Conservation (phyloP, 2,113 vertebrate species). For the Neogale vison region DNA sequence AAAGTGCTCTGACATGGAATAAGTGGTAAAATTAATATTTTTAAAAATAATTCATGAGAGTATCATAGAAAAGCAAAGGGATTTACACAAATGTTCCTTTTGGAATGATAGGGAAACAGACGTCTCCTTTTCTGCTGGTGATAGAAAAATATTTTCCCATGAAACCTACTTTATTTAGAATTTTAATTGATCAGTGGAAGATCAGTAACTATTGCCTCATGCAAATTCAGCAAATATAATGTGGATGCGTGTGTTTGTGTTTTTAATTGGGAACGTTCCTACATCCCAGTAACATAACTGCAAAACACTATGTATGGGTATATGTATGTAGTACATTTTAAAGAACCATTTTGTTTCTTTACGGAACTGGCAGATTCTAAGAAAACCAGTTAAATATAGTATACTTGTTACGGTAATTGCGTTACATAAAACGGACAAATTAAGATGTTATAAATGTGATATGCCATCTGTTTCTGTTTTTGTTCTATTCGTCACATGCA, state of each 20-base stretch:
- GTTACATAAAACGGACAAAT: slow-evolving; percentile 81
- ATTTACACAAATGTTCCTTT: not conserved
- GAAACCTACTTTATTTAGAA: not conserved
- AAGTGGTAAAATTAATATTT: not conserved
- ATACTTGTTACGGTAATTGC: slow-evolving; percentile 71
- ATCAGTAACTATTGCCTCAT: not conserved
- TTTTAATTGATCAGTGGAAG: not conserved
- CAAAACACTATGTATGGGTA: not conserved
- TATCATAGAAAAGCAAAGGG: not conserved
- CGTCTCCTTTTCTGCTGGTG: not conserved
- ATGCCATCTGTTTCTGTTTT: slow-evolving; percentile 85
- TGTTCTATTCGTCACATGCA: slow-evolving; percentile 81
- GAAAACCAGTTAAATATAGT: slow-evolving; percentile 74
- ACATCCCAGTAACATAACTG: not conserved
- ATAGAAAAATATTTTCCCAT: not conserved
- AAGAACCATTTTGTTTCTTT: not conserved
- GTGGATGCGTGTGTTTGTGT: not conserved
- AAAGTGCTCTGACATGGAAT: not conserved
- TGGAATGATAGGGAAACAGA: not conserved
- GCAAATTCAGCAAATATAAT: not conserved
- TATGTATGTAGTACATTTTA: not conserved
- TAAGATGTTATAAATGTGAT: slow-evolving; percentile 82
- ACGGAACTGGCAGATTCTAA: slow-evolving; percentile 66
- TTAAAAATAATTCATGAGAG: not conserved
- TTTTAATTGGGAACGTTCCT: not conserved